Conservation (phyloP, 2,888 invertebrate species). For the Dyspetes luteomarginatus region DNA sequence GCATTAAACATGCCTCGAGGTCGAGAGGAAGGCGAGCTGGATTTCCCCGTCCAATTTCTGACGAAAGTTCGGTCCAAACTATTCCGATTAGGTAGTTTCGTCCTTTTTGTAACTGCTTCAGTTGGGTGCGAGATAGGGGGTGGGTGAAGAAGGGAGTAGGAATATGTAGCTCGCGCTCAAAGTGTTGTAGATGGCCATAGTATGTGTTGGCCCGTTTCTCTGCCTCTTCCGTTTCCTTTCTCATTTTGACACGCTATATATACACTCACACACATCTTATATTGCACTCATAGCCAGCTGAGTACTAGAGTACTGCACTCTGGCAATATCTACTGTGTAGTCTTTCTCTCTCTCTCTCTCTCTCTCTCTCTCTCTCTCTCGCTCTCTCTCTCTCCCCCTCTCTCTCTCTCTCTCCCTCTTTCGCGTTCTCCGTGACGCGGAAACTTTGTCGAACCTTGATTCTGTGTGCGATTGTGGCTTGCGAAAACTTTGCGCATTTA, state of each 20-base stretch:
- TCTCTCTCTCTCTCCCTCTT: slow-evolving; percentile 7
- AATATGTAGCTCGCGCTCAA: slow-evolving; percentile 22
- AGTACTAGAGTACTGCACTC: slow-evolving; percentile 43
- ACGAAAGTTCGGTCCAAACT: slow-evolving; percentile 73
- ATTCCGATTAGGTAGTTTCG: slow-evolving; percentile 78
- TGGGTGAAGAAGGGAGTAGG: no score
- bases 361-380: no score
- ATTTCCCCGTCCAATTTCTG: slow-evolving; percentile 73
- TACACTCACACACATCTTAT: slow-evolving; percentile 7
- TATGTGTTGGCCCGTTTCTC: slow-evolving; percentile 31
- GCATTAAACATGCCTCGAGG: slow-evolving; percentile 49
- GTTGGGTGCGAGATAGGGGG: slow-evolving; percentile 5
- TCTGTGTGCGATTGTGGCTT: slow-evolving; percentile 75
- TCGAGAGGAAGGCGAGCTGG: background rate
- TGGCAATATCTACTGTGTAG: slow-evolving; percentile 26
- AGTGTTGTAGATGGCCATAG: slow-evolving; percentile 2
- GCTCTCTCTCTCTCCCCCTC: background rate
- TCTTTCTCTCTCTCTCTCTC: no score
- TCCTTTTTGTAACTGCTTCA: slow-evolving; percentile 68
- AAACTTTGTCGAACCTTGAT: slow-evolving; percentile 73
- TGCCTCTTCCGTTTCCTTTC: slow-evolving; percentile 41
- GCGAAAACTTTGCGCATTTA: slow-evolving; percentile 76
- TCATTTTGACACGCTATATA: slow-evolving; percentile 28
- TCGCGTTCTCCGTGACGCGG: slow-evolving; percentile 15
- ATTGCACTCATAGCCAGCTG: slow-evolving; percentile 7